phyloP scores from a whole-genome alignment of 1,140 invertebrate species.

The Phthorimaea operculella region DNA sequence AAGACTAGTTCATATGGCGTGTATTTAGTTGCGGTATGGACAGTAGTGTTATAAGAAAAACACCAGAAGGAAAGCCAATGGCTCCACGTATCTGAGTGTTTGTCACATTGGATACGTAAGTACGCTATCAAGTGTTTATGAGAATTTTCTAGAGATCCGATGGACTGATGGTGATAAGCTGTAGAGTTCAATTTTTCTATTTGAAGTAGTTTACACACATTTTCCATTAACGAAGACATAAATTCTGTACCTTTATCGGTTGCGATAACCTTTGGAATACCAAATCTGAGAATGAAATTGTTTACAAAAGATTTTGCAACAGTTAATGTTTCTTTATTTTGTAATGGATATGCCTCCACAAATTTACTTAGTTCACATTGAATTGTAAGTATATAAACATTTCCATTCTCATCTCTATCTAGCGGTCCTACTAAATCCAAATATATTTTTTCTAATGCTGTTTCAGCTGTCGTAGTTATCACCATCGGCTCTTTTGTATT shows the following conservation, averaged over 20 bases:
- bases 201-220: slow-evolving; percentile 5
- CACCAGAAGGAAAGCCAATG: not conserved
- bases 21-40: slow-evolving; percentile 5
- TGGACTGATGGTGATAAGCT: slow-evolving; percentile 5
- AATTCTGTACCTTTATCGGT: slow-evolving; percentile 5
- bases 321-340: slow-evolving; percentile 14
- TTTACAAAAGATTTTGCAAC: slow-evolving; percentile 16
- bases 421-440: slow-evolving; percentile 8
- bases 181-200: not conserved
- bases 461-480: not conserved
- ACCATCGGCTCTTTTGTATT: slow-evolving; percentile 2
- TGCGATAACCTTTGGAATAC: slow-evolving; percentile 5
- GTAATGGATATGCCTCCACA: slow-evolving; percentile 20
- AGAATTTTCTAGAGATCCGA: slow-evolving; percentile 7
- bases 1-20: slow-evolving; percentile 8
- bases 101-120: not conserved
- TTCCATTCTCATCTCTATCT: not conserved
- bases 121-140: slow-evolving; percentile 5
- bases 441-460: slow-evolving; percentile 2
- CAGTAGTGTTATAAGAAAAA: not conserved
- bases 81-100: not conserved
- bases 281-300: slow-evolving; percentile 10
- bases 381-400: slow-evolving; percentile 5
- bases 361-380: slow-evolving; percentile 18
- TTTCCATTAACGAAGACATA: slow-evolving; percentile 3